Evolutionary conservation across 2,113 vertebrate genomes (phyloP).

Genomic region (Eptatretus burgeri): DNA sequence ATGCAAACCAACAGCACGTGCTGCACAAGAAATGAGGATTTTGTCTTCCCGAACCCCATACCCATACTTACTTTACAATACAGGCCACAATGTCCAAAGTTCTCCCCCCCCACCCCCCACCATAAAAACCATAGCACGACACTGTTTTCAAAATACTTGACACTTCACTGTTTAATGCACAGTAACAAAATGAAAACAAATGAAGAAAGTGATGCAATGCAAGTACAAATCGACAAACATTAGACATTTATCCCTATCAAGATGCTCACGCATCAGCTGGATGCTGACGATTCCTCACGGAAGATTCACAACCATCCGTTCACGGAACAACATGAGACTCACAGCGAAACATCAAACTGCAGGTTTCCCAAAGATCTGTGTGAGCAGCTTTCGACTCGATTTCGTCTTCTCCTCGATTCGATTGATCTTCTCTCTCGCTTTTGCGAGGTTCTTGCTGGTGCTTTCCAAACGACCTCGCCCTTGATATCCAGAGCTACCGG

Average conservation of each 20-base stretch:
- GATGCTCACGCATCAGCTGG: no score
- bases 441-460: slow-evolving; percentile 14
- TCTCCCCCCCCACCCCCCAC: no score
- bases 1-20: no score
- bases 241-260: no score
- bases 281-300: no score
- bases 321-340: no score
- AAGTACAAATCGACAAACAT: no score
- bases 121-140: background rate
- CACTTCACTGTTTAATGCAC: background rate
- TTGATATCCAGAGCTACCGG: background rate
- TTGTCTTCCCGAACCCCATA: background rate
- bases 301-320: no score
- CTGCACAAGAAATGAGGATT: background rate
- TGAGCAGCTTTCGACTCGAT: slow-evolving; percentile 34
- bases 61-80: background rate
- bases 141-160: background rate
- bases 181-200: no score
- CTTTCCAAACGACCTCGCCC: slow-evolving; percentile 14
- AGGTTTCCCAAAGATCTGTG: slow-evolving; percentile 31
- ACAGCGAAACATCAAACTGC: no score
- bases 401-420: slow-evolving; percentile 26
- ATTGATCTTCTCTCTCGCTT: slow-evolving; percentile 15
- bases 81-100: background rate
- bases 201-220: no score